Evolutionary conservation across 2,113 vertebrate species (phyloP), one percentile per base, ranked within the genome.

Genomic region (Phaetusa simplex): DNA sequence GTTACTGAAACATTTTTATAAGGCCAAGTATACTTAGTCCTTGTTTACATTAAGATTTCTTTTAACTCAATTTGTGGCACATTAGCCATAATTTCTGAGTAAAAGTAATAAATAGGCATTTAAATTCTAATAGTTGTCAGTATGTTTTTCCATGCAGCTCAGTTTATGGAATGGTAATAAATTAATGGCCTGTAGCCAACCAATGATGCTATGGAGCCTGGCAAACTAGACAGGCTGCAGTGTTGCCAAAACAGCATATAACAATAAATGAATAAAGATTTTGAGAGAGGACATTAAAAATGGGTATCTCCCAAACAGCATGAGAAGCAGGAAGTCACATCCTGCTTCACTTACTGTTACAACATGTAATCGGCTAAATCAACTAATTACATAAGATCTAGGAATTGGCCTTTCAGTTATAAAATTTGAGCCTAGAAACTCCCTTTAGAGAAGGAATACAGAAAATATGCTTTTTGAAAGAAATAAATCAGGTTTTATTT

Each of bases 151-250:
- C 76, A 79, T 87, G 58, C 72, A 91, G 74, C 43, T 88, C 53
- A 40, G 50, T 91, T 86, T 81, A 91, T 74, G 53, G 65, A 88
- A 72, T 23, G 30, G 72, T 80, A 95, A 66, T 59, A 86, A 72
- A 73, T 70, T 34, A 89, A 81, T 80, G 85, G 86, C 71, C 69
- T 49, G 8, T 27, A 67, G 80, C 90, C 81, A 93, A 59, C 14
- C 15, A 49, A 72, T 97, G 95, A 97, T 84, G 74, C 59, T 93
- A 97, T 93, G 70, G 88, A 92, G 78, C 66, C 81, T 95, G 91
- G 92, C 77, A 96, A 96, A 86, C 23, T 53, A 53, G 16, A 58
- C 3, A 11, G 70, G 29, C 34, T 58, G 45, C 52, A 91, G 19
- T 49, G 67, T 49, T 97, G 88, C 93, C 95, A 97, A 92, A 94